Percentiles rank a stretch among this genome's conserved stretches.
phyloP scores from a whole-genome alignment of 2,888 invertebrate species.

The Troides aeacus region DNA sequence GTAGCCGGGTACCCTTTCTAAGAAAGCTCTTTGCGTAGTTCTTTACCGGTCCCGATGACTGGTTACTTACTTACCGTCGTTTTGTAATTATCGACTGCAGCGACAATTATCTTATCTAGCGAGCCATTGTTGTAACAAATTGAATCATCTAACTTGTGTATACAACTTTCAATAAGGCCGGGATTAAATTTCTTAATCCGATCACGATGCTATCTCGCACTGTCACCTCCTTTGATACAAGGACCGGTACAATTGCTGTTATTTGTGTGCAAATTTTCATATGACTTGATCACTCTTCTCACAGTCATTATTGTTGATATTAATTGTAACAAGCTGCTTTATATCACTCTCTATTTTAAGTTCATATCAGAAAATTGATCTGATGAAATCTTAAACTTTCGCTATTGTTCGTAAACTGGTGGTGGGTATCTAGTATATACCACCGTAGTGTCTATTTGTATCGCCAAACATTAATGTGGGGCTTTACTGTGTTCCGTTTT shows the following conservation, averaged over 20 bases:
- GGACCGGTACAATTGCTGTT: constrained; percentile 7
- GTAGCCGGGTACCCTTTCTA: constrained; percentile 57
- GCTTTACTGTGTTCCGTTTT: no score
- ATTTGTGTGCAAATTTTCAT: constrained; percentile 37
- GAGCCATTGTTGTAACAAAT: constrained; percentile 43
- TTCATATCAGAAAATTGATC: constrained; percentile 3
- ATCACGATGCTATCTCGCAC: constrained; percentile 25
- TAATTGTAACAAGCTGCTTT: neutral
- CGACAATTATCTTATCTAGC: constrained; percentile 47
- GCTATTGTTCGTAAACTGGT: neutral
- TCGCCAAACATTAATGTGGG: no score
- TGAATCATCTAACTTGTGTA: constrained; percentile 40
- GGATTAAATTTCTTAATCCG: constrained; percentile 29
- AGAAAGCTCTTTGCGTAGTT: constrained; percentile 61
- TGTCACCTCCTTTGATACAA: constrained; percentile 18
- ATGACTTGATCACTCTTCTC: constrained; percentile 7
- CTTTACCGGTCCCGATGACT: constrained; percentile 58
- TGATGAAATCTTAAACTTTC: neutral
- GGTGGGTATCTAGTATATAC: neutral
- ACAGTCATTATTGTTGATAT: constrained; percentile 10
- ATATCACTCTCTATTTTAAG: constrained; percentile 12
- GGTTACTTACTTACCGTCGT: constrained; percentile 33
- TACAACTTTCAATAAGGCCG: constrained; percentile 29
- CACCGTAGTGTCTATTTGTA: no score
- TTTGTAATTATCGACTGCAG: constrained; percentile 66